Conservation (phyloP, 2,113 vertebrate species). For the Callocephalon fimbriatum region DNA sequence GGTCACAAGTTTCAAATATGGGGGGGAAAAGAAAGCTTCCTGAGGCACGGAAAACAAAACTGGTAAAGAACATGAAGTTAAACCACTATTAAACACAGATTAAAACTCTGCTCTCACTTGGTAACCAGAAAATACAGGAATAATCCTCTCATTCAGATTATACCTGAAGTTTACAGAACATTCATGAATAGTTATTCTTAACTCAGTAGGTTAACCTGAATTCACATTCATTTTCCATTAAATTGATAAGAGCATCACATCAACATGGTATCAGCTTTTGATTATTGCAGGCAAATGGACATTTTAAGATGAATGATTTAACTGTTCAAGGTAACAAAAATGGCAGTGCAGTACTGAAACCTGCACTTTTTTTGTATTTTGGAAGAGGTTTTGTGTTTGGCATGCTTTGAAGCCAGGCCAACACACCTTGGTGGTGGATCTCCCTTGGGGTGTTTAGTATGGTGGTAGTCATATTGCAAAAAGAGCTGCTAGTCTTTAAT, state of each 20-base stretch:
- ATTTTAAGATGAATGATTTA: background rate
- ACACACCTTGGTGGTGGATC: too few relatives aligned
- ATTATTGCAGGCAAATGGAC: background rate
- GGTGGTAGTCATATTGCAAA: too few relatives aligned
- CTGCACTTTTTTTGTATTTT: background rate
- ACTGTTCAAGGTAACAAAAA: background rate
- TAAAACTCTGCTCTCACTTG: background rate
- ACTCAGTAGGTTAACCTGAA: background rate
- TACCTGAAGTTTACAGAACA: background rate
- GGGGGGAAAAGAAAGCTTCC: background rate
- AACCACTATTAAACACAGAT: background rate
- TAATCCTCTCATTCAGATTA: background rate
- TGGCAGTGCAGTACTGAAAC: background rate
- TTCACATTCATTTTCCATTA: background rate
- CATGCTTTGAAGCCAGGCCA: background rate
- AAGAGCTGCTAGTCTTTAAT: background rate
- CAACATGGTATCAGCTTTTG: background rate
- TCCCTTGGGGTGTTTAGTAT: too few relatives aligned
- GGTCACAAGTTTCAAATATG: background rate
- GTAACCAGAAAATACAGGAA: background rate
- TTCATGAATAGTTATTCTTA: background rate
- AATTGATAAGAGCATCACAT: background rate
- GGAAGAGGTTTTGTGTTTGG: background rate
- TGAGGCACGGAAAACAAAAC: background rate
- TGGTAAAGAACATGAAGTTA: background rate